These are phyloP conservation scores for Apostichopus leukothele DNA, from an alignment of 53 echinoderm and acorn worm genomes.

Conservation along the genomic window DNA sequence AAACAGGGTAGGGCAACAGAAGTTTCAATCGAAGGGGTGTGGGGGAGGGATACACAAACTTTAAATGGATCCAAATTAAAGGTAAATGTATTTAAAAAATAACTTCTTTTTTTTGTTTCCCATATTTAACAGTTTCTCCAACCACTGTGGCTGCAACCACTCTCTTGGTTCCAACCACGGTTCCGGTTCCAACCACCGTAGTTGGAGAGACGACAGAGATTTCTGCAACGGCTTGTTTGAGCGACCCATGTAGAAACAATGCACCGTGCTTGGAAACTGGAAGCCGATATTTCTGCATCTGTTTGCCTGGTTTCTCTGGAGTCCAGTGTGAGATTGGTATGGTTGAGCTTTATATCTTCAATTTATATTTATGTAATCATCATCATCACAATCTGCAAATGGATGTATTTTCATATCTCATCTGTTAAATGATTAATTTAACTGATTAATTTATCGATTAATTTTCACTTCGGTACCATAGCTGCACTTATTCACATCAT, in stretches of 20 bases:
- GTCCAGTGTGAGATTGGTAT: slow-evolving; percentile 59
- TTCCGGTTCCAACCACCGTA: neutral
- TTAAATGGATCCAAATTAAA: too few relatives aligned
- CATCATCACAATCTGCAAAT: too few relatives aligned
- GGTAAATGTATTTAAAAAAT: too few relatives aligned
- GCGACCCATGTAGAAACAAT: slow-evolving; percentile 6
- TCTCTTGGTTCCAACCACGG: neutral
- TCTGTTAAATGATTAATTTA: too few relatives aligned
- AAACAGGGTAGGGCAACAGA: too few relatives aligned
- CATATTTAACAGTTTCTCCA: neutral
- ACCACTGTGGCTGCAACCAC: neutral
- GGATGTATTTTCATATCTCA: too few relatives aligned
- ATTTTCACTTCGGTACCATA: too few relatives aligned
- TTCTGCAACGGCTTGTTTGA: neutral
- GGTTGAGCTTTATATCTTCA: neutral
- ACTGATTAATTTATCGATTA: too few relatives aligned
- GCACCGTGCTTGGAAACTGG: slow-evolving; percentile 44
- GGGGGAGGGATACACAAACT: too few relatives aligned
- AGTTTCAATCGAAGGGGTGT: too few relatives aligned
- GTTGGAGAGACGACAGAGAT: neutral
- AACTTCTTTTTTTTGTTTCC: neutral
- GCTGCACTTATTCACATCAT: too few relatives aligned
- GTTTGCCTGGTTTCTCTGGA: slow-evolving; percentile 53
- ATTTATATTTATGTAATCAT: too few relatives aligned
- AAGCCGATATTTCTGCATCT: slow-evolving; percentile 41